Evolutionary conservation across 2,888 invertebrate species (phyloP).

Genomic region (Embidobia sp.): DNA sequence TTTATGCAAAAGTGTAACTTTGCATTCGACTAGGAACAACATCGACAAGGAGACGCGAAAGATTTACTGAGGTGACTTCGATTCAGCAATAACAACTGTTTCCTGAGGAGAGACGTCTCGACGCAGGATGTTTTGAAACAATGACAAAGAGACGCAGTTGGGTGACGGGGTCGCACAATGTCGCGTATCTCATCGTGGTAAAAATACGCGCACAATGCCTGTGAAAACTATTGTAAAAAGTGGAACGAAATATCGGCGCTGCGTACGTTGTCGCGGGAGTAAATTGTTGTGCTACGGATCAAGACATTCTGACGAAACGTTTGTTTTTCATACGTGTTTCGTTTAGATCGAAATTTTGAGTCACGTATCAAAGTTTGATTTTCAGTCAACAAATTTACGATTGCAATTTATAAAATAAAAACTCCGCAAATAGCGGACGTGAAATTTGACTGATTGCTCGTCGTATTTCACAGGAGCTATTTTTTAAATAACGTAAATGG

Average conservation of each 20-base stretch:
- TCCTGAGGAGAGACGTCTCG: conserved; percentile 64
- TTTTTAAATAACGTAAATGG: too few species aligned
- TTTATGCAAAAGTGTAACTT: conserved; percentile 55
- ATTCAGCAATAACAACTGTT: conserved; percentile 72
- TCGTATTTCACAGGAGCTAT: too few species aligned
- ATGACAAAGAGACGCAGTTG: conserved; percentile 45
- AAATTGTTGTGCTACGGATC: conserved; percentile 21
- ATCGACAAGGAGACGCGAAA: conserved; percentile 46
- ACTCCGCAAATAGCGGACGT: too few species aligned
- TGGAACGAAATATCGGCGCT: conserved; percentile 15
- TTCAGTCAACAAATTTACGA: too few species aligned
- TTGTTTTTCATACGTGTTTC: conserved; percentile 7
- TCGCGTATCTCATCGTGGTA: conserved; percentile 46
- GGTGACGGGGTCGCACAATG: conserved; percentile 50
- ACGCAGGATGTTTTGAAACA: conserved; percentile 60
- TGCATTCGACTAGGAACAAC: conserved; percentile 44
- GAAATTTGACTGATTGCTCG: too few species aligned
- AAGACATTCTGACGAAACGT: conserved; percentile 6
- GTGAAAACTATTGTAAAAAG: conserved; percentile 41
- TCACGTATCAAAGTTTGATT: not conserved
- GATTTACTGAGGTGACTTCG: conserved; percentile 65
- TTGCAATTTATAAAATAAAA: too few species aligned
- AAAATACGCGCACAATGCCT: conserved; percentile 43
- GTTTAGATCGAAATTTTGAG: not conserved
- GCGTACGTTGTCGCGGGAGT: conserved; percentile 6